Evolutionary conservation across 1,140 invertebrate species (phyloP), one percentile per base, ranked within the genome.

Genomic region (Drosophila parvula): DNA sequence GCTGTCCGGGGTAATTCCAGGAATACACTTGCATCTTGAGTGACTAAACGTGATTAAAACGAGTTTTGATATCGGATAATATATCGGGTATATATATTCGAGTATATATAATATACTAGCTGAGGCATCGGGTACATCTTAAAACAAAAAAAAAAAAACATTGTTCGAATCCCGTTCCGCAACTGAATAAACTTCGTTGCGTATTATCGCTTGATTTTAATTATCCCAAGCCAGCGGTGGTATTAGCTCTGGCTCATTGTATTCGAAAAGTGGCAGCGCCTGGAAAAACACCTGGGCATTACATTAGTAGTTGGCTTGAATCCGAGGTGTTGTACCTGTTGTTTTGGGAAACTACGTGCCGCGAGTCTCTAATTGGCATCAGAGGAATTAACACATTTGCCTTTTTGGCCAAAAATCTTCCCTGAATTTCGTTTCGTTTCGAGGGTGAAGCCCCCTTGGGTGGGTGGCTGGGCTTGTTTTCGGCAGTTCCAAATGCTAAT

Each of bases 1-100:
- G 27, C 38, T 69, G 65, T 30, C 62, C 16, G 62, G 65, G 62
- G 62, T 53, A 55, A 69, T 67, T 69, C 65, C 65, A 55, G 65
- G 38, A 55, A 69, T 67, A 67, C 47, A 67, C 64, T 67, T 69
- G 45, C 45, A 65, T 69, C 16, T 69, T 34, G 36, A 43, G n/a
- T 27, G 32, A 68, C 34, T 50, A 34, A 64, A 68, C 59, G 62
- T 69, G 65, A 69, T 69, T 51, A 18, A 48, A 69, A 69, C 65
- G 47, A 67, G 65, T 69, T 69, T 64, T 53, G 22, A 38, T 63
- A 27, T 41, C 32, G 30, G n/a, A 48, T n/a, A 51, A 22, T 50
- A 30, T 30, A 50, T 50, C n/a, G n/a, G n/a, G n/a, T n/a, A n/a
- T n/a, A n/a, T n/a, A n/a, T n/a, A n/a, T n/a, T n/a, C n/a, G n/a